phyloP scores from a whole-genome alignment of 2,113 vertebrate species.

The Pionites leucogaster region DNA sequence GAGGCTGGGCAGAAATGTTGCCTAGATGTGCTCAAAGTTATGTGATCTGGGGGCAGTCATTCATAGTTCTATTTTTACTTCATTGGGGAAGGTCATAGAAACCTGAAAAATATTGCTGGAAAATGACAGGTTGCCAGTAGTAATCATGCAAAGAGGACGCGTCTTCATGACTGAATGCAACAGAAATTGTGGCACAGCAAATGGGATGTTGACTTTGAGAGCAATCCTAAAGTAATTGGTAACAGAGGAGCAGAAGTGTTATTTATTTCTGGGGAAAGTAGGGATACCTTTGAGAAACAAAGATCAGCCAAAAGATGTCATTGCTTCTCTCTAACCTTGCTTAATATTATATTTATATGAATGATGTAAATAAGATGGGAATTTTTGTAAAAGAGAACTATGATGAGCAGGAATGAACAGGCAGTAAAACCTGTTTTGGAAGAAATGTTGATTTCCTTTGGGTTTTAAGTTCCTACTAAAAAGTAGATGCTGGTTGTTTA shows the following conservation, averaged over 20 bases:
- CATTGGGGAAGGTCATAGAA: constrained; percentile 28
- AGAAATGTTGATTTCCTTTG: not conserved
- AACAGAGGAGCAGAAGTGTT: not conserved
- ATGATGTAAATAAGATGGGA: not conserved
- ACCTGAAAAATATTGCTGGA: constrained; percentile 13
- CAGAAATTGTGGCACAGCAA: not conserved
- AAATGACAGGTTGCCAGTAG: not conserved
- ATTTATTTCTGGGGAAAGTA: not conserved
- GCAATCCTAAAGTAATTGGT: not conserved
- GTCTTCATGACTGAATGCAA: not conserved
- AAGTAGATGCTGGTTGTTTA: not conserved
- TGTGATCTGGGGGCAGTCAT: not conserved
- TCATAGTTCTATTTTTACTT: constrained; percentile 49
- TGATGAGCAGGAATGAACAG: not conserved
- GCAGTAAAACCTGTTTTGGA: not conserved
- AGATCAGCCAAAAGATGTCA: not conserved
- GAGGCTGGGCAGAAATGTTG: not conserved
- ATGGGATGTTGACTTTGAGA: not conserved
- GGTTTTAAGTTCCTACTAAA: not conserved
- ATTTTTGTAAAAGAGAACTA: not conserved
- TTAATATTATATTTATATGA: not conserved
- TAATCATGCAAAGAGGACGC: not conserved
- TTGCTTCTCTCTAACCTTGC: not conserved
- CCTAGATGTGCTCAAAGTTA: not conserved
- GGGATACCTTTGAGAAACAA: not conserved